Evolutionary conservation across 2,113 vertebrate species (phyloP), one percentile per base, ranked within the genome.

Genomic region (Corythornis madagascariensis): DNA sequence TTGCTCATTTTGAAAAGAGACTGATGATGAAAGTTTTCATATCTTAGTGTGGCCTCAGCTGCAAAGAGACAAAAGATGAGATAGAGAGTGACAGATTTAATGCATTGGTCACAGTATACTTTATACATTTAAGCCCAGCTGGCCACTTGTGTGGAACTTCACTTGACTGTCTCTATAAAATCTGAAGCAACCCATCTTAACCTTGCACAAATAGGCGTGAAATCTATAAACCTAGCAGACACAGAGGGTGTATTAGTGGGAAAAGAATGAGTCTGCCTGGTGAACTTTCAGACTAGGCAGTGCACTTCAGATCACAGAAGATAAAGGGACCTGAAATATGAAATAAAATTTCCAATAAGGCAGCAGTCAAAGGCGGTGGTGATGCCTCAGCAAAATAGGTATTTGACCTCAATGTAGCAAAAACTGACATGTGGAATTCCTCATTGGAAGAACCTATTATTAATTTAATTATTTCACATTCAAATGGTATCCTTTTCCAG

Each of bases 61-160:
- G 96, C 92, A 83, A 42, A 18, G 50, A 96, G 81, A 96, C 89
- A 95, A 88, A 95, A 95, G 81, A 94, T 53, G 75, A 96, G 90
- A 81, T 59, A 69, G 4, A 18, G 78, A 95, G 67, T 42, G 92
- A 89, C 89, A 94, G 61, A 92, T 97, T 96, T 96, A 98, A 98
- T 97, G 95, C 97, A 98, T 98, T 98, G 96, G 98, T 98, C 98
- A 98, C 97, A 98, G 96, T 83, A 4, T 77, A 95, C 93, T 97
- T 94, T 87, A 94, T 93, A 95, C 60, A 3, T 81, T 84, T 94
- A 90, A 96, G 89, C 88, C 95, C 96, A 96, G 98, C 96, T 97
- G 96, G 91, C 59, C 40, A 16, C 86, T 95, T 95, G 82, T 64
- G 43, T 84, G 81, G 91, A 94, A 76, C 91, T 88, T 94, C 88